Percentiles rank a stretch among this genome's conserved stretches.
These are phyloP conservation scores for Harpalus rufipes DNA, from an alignment of 2,888 invertebrate genomes.

Conservation along the genomic window DNA sequence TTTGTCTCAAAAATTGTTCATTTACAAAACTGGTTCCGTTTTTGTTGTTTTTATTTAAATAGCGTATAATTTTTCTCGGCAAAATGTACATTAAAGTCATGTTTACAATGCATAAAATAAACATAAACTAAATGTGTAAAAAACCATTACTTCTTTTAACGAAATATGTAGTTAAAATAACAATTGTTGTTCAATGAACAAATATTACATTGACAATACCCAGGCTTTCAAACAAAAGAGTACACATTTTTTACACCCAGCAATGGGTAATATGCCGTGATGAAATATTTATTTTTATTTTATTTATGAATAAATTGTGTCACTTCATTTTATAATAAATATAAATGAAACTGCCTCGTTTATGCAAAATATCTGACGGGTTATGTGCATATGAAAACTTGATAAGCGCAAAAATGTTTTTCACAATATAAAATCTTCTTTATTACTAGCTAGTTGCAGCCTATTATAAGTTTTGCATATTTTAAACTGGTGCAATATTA, in stretches of 20 bases:
- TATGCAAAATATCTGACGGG: constrained; percentile 19
- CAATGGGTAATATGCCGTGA: too few species aligned
- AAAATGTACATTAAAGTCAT: background rate
- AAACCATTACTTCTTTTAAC: background rate
- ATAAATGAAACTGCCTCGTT: constrained; percentile 10
- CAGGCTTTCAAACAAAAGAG: background rate
- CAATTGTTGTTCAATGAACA: background rate
- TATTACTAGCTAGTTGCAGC: background rate
- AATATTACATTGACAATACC: constrained; percentile 20
- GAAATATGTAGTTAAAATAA: constrained; percentile 27
- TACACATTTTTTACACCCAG: background rate
- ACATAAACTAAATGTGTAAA: constrained; percentile 15
- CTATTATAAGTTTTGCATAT: background rate
- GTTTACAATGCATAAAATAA: background rate
- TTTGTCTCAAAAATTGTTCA: background rate
- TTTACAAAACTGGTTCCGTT: background rate
- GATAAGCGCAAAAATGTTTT: background rate
- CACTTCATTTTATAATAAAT: constrained; percentile 12
- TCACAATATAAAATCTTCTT: background rate
- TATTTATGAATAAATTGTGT: constrained; percentile 43
- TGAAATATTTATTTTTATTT: too few species aligned
- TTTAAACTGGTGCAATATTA: background rate
- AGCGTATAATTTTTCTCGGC: background rate
- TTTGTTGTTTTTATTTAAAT: background rate
- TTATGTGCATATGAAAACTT: constrained; percentile 8